phyloP scores from a whole-genome alignment of 2,113 vertebrate genomes.

The Microtus pennsylvanicus region DNA sequence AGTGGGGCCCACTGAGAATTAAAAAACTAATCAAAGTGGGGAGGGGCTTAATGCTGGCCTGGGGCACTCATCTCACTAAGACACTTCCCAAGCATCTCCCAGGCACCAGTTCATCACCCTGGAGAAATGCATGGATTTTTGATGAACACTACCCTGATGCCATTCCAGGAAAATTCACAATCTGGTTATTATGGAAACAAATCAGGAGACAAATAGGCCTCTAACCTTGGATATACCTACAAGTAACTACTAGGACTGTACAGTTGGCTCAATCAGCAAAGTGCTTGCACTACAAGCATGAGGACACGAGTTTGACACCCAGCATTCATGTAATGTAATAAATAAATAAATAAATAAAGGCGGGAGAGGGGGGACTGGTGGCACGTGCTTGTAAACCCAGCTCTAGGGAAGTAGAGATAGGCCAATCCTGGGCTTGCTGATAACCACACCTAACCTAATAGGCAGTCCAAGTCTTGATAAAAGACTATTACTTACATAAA shows the following conservation, averaged over 20 bases:
- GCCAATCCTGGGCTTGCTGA: not conserved
- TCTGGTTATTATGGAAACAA: not conserved
- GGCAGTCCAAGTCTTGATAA: not conserved
- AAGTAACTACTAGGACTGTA: not conserved
- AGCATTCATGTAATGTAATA: not conserved
- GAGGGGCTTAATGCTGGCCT: not conserved
- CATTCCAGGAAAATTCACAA: not conserved
- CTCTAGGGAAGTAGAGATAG: not conserved
- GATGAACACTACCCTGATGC: not conserved
- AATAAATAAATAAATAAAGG: not conserved
- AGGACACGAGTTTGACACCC: not conserved
- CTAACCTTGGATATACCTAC: not conserved
- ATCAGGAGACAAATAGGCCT: not conserved
- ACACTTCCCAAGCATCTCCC: not conserved
- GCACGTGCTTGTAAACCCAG: not conserved
- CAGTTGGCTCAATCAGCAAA: not conserved
- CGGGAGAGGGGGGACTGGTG: accelerated
- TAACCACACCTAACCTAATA: not conserved
- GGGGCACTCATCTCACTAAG: not conserved
- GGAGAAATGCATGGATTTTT: not conserved
- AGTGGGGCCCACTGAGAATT: not conserved
- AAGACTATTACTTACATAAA: not conserved
- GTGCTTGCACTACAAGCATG: not conserved
- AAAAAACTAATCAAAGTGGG: not conserved
- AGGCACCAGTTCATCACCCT: not conserved